These are phyloP conservation scores for Abscondita cerata DNA, from an alignment of 2,888 invertebrate genomes.

Conservation along the genomic window DNA sequence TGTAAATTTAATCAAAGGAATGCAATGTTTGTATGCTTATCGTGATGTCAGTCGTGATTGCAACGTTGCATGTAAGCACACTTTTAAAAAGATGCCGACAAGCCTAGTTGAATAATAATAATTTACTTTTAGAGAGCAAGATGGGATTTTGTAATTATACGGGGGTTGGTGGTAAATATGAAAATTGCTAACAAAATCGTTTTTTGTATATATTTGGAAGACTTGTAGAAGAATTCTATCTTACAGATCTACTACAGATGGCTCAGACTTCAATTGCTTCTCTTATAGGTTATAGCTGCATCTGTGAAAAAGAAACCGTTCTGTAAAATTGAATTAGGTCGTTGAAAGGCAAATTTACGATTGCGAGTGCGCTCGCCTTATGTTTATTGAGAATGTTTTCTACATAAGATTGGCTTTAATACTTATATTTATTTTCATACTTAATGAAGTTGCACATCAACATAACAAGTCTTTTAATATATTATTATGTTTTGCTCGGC, in stretches of 20 bases:
- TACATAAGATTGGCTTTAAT: conserved; percentile 38
- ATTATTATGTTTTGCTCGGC: conserved; percentile 4
- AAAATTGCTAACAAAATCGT: too few relatives aligned
- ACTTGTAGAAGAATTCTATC: conserved; percentile 26
- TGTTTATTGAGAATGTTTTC: conserved; percentile 42
- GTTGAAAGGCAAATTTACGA: conserved; percentile 47
- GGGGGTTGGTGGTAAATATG: too few relatives aligned
- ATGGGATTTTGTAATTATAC: too few relatives aligned
- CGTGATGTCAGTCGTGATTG: too few relatives aligned
- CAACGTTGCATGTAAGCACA: too few relatives aligned
- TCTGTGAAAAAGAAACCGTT: conserved; percentile 43
- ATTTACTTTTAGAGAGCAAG: too few relatives aligned
- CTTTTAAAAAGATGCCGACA: too few relatives aligned
- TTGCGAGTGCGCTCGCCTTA: conserved; percentile 39
- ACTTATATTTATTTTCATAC: conserved; percentile 30
- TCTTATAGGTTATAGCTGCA: conserved; percentile 43
- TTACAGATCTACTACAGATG: conserved; percentile 37
- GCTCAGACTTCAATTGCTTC: conserved; percentile 41
- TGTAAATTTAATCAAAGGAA: conserved; percentile 21
- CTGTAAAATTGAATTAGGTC: conserved; percentile 45
- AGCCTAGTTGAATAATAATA: too few relatives aligned
- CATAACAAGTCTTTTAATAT: conserved; percentile 22
- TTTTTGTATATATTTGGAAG: conserved; percentile 28
- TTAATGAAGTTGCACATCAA: conserved; percentile 26
- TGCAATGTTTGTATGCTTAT: conserved; percentile 19